Conservation (phyloP, 2,888 invertebrate genomes). For the Ferdinandea cuprea region DNA sequence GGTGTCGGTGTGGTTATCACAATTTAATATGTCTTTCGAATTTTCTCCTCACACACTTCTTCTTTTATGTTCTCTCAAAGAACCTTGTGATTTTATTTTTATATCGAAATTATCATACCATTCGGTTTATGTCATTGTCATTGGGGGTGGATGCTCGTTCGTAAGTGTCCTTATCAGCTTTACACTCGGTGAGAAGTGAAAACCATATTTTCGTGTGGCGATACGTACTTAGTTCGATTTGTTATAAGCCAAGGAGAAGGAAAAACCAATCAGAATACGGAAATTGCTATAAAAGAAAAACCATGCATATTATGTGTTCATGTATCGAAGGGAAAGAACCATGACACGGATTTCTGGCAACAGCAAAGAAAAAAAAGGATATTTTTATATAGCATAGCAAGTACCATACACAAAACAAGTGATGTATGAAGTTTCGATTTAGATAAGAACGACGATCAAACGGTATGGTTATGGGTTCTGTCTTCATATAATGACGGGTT, state of each 20-base stretch:
- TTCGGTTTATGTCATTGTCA: conserved; percentile 34
- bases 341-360: conserved; percentile 27
- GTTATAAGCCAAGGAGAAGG: not conserved
- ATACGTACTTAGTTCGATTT: not conserved
- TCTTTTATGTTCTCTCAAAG: conserved; percentile 10
- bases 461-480: conserved; percentile 24
- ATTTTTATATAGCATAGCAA: conserved; percentile 43
- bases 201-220: no score
- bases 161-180: conserved; percentile 27
- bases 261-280: conserved; percentile 52
- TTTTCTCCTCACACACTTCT: no score
- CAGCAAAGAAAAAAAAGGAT: conserved; percentile 38
- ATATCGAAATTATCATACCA: conserved; percentile 56
- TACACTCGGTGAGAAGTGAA: no score
- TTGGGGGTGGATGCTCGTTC: conserved; percentile 19
- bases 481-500: conserved; percentile 6
- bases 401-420: conserved; percentile 26
- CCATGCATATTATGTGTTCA: not conserved
- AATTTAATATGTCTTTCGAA: no score
- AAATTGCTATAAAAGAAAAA: conserved; percentile 34
- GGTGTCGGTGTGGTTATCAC: conserved; percentile 23
- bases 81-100: conserved; percentile 27
- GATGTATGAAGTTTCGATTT: conserved; percentile 63
- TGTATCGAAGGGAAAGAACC: conserved; percentile 8
- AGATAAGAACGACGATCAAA: conserved; percentile 62